phyloP scores from a whole-genome alignment of 2,888 invertebrate genomes.

The Himalopsyche japonica region DNA sequence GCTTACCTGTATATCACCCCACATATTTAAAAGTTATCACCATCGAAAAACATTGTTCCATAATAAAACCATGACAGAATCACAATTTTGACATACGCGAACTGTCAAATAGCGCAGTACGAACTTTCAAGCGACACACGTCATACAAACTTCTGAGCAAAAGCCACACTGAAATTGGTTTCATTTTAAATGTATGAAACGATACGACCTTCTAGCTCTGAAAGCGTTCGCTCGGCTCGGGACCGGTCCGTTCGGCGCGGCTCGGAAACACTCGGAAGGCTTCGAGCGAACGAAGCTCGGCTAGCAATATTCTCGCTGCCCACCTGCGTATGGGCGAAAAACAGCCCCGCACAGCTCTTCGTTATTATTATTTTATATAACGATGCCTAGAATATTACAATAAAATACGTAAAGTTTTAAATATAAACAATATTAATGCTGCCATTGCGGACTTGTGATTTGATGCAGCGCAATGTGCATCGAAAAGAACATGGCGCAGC shows the following conservation, averaged over 20 bases:
- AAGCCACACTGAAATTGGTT: constrained; percentile 31
- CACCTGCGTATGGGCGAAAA: constrained; percentile 35
- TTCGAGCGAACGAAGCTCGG: constrained; percentile 23
- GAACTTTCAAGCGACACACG: constrained; percentile 25
- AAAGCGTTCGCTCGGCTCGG: constrained; percentile 25
- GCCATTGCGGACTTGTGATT: neutral
- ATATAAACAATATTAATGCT: neutral
- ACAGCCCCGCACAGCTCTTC: constrained; percentile 15
- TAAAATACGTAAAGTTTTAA: neutral
- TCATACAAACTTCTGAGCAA: constrained; percentile 15
- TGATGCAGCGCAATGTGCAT: neutral
- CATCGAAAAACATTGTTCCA: constrained; percentile 33
- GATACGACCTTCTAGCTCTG: constrained; percentile 26
- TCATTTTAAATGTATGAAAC: constrained; percentile 23
- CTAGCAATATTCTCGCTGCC: constrained; percentile 33
- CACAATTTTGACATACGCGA: constrained; percentile 32
- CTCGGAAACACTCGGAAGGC: constrained; percentile 16
- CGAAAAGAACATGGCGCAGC: neutral
- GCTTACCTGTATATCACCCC: constrained; percentile 40
- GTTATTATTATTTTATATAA: neutral
- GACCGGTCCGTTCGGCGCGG: constrained; percentile 34
- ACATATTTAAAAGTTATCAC: constrained; percentile 36
- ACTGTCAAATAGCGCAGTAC: constrained; percentile 32
- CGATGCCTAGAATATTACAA: neutral
- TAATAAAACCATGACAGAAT: constrained; percentile 29